A percentile compares a stretch with the other conserved stretches of the same genome.
Evolutionary conservation across 2,888 invertebrate genomes (phyloP).

Genomic region (Cheilosia pagana): DNA sequence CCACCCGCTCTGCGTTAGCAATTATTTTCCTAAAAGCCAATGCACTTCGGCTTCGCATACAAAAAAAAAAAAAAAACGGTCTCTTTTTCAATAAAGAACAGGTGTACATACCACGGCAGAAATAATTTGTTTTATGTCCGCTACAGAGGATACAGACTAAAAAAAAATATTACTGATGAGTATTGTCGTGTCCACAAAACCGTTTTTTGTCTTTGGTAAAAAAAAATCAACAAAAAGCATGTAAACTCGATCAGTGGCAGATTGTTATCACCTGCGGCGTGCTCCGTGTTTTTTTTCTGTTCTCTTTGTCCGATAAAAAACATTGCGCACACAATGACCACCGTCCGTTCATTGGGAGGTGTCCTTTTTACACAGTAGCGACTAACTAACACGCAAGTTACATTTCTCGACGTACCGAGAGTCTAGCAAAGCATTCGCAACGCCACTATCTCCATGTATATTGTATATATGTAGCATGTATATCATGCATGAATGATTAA

Average conservation of each 20-base stretch:
- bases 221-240: slow-evolving; percentile 58
- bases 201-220: background rate
- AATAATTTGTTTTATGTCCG: slow-evolving; percentile 5
- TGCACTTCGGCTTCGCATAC: background rate
- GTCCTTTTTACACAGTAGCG: slow-evolving; percentile 28
- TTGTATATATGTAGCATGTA: too few species aligned
- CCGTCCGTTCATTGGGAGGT: slow-evolving; percentile 3
- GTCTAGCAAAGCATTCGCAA: slow-evolving; percentile 21
- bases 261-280: slow-evolving; percentile 70
- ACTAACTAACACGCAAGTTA: slow-evolving; percentile 30
- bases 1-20: background rate
- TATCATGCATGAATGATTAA: slow-evolving; percentile 73
- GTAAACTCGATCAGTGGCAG: slow-evolving; percentile 70
- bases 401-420: slow-evolving; percentile 13
- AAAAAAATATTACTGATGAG: slow-evolving; percentile 36
- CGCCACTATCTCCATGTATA: slow-evolving; percentile 31
- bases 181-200: slow-evolving; percentile 37
- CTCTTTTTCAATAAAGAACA: slow-evolving; percentile 12
- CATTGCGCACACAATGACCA: slow-evolving; percentile 29
- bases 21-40: slow-evolving; percentile 23
- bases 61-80: slow-evolving; percentile 10
- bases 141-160: background rate
- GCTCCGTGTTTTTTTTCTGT: slow-evolving; percentile 22
- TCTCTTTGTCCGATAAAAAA: slow-evolving; percentile 46
- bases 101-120: slow-evolving; percentile 23